Evolutionary conservation across 2,888 invertebrate species (phyloP), one percentile per base, ranked within the genome.

Genomic region (Ochropacha duplaris): DNA sequence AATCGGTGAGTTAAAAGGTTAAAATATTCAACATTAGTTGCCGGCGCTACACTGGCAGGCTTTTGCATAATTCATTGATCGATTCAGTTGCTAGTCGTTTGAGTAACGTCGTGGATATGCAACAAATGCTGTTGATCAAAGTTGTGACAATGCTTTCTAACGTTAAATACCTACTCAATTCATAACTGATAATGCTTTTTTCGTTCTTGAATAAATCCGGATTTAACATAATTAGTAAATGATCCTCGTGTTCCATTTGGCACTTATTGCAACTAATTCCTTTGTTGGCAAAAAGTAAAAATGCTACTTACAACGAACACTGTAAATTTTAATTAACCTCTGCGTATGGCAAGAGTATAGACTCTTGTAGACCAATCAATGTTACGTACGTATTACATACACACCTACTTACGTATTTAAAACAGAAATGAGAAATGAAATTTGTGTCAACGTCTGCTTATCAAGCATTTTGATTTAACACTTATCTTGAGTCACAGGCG

Each of bases 11-110:
- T 74, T 77, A 78, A 76, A 88, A 83, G 86, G 90, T 87, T 87
- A 83, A n/a, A 83, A 86, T 79, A 88, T 89, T 79, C 87, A 81
- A 72, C 60, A 70, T 68, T 65, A 70, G 77, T 71, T 75, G 78
- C 66, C 70, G 67, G 62, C 65, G 66, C n/a, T n/a, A n/a, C n/a
- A n/a, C 62, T 70, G 72, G 31, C 69, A 66, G 60, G 64, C 62
- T 66, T 74, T 81, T 91, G 84, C 84, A 92, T 92, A 81, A 92
- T 89, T 87, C 87, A 90, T 88, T 80, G 84, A 84, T 84, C 77
- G 78, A 72, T 74, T 74, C 76, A 74, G 75, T 76, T 68, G 72
- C 68, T 58, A 59, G 50, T 34, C 19, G 57, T 71, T 69, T 65
- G 73, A 62, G 68, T 74, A 65, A 62, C 61, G 64, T 66, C 70